phyloP scores from a whole-genome alignment of 2,888 invertebrate species.

The Phytoseiulus persimilis region DNA sequence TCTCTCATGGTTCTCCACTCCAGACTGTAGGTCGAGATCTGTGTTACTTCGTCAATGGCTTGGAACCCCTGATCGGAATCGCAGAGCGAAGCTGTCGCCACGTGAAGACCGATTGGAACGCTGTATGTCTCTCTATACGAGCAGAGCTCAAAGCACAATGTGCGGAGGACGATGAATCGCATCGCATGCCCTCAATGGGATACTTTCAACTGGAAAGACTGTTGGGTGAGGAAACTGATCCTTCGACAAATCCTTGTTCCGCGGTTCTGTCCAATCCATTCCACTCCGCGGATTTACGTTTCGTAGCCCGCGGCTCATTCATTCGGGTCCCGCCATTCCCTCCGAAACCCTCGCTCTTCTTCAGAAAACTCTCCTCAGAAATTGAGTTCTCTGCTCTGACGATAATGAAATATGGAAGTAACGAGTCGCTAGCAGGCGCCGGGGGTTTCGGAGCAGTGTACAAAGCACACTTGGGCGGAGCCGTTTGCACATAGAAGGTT shows the following conservation, averaged over 20 bases:
- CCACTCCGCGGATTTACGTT: no score
- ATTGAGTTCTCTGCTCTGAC: not conserved
- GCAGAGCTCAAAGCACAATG: not conserved
- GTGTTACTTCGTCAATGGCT: not conserved
- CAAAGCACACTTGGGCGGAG: slow-evolving; percentile 12
- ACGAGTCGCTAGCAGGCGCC: not conserved
- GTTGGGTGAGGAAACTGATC: not conserved
- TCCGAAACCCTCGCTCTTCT: not conserved
- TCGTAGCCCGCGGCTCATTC: no score
- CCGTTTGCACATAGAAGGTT: not conserved
- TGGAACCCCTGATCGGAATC: not conserved
- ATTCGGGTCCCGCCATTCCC: no score
- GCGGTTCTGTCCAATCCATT: no score
- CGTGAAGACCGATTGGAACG: not conserved
- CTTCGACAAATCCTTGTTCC: no score
- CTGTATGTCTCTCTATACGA: not conserved
- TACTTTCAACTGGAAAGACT: not conserved
- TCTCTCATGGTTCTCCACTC: not conserved
- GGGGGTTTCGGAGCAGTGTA: slow-evolving; percentile 30
- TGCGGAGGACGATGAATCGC: not conserved
- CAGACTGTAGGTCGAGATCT: not conserved
- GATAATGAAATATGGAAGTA: not conserved
- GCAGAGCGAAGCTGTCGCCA: not conserved
- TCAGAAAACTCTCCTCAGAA: not conserved
- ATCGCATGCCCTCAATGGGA: not conserved